Evolutionary conservation across 2,113 vertebrate genomes (phyloP), one percentile per base, ranked within the genome.

Genomic region (Clinocottus analis): DNA sequence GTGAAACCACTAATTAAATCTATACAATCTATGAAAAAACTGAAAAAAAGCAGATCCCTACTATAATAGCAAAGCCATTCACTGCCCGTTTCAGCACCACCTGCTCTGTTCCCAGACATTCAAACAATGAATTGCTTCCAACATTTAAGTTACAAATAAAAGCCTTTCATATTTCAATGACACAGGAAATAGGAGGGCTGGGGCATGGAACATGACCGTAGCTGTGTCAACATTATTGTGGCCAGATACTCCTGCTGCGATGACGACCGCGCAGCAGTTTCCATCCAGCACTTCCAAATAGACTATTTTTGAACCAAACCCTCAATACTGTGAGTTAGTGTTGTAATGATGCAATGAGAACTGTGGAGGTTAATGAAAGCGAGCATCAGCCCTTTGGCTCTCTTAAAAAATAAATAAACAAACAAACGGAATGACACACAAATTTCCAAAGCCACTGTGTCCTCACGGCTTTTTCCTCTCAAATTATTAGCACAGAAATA

Each of bases 141-240:
- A 70, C 41, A 43, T 70, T 45, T 70, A 56, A 87, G 70, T 58
- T 55, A 73, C 72, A 84, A 43, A 84, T 77, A 55, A 76, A 79
- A 69, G 70, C 63, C 27, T 85, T 84, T 84, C 47, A 85, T 70
- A 53, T 56, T 78, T 83, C 31, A 79, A 21, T 72, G 35, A 9
- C 23, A 78, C 77, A 71, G 89, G 72, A 83, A 88, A 43, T 7
- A 45, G 19, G 29, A 72, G 51, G 63, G 73, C 72, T 35, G 71
- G 73, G 73, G 17, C 2, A 55, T 74, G 75, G 71, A 85, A 71
- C 45, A 64, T 73, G 68, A 79, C 66, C 56, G 1, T 41, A 14
- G 77, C 79, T 82, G 74, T 74, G 77, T 74, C 81, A 87, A 90
- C 86, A 85, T 12, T 5, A 59, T 37, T 78, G 79, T 75, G 59